Base-by-base conservation (phyloP, 2,113 vertebrate species). In the Tapirus terrestris region DNA sequence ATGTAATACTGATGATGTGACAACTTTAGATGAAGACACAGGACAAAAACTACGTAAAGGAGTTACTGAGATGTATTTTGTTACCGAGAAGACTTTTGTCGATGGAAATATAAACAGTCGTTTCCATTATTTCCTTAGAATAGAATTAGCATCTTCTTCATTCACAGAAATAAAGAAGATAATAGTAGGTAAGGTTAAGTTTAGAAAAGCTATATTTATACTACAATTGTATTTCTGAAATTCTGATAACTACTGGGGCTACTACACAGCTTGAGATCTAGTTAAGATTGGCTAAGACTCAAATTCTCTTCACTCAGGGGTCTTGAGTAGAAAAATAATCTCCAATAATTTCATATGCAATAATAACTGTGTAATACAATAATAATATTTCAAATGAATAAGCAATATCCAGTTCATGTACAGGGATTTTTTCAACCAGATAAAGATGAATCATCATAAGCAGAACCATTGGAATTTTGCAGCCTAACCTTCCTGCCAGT, bases 161-260 rank as follows among this genome's bases (percentile, higher is more conserved):
- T 81, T 83, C 60, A 95, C 17, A 73, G 82, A 95, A 92, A 80
- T 73, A 93, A 89, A 91, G 36, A 73, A 83, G 45, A 48, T 89
- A 95, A 89, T 65, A 92, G 39, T 63, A 97, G 27, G 13, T 87
- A 56, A 94, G 31, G 27, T 85, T 82, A 90, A 85, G 31, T 86
- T 91, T 89, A 91, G 39, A 60, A 95, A 96, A 97, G 8, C 43
- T 95, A 3, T 79, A 79, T 77, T 96, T 92, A 92, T 31, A 53
- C 10, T 58, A 56, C 10, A 25, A 76, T 77, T 60, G 6, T 60
- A 29, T 87, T 95, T 58, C 56, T 68, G 27, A 95, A 95, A 48
- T 8, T 3, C 5, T 3, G 31, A 4, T 60, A 75, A 91, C 61
- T 91, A 89, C 33, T 39, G 4, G 33, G 73, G 13, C 56, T 72